Evolutionary conservation across 1,140 invertebrate genomes (phyloP), one percentile per base, ranked within the genome.

Genomic region (Pogonus chalceus): DNA sequence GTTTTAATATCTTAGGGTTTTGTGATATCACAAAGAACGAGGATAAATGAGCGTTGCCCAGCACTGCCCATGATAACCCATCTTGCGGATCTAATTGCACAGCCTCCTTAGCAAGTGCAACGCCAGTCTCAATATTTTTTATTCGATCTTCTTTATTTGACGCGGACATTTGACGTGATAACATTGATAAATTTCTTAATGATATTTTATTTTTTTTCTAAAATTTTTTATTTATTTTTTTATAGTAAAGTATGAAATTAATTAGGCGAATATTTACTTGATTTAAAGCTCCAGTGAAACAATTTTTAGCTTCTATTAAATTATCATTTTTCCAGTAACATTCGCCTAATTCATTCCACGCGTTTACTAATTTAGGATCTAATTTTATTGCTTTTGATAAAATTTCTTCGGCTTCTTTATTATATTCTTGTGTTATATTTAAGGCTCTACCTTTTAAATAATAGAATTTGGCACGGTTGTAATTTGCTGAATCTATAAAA

Each of bases 331-430:
- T 92, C 83, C 88, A 92, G 69, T 90, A 91, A 68, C 86, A 90
- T 69, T 92, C 88, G 3, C 90, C 91, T 9, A 95, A 73, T 66
- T 92, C 84, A 67, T 92, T 92, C 90, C 90, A 94, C 2, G 89
- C 90, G 54, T 88, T 84, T 1, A 87, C 77, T 52, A 86, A 72
- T 58, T 84, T 85, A 12, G 88, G 88, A 66, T 92, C 84, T 16
- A 93, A 71, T 72, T 93, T 93, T 1, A 92, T 84, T 46, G 89
- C 84, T 72, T 88, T 89, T 23, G 85, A 86, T 20, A 93, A 70
- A 23, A 79, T 73, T 60, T 88, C 83, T 56, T 85, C 81, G 0
- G 88, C 85, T 61, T 84, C 76, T 23, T 78, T 69, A 60, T 80
- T 79, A 70, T 83, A 87, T 24, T 79, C 73, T 2, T 80, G 73